Percentiles rank a stretch among this genome's conserved stretches.
phyloP scores from a whole-genome alignment of 2,888 invertebrate genomes.

The Sinotaia quadrata region DNA sequence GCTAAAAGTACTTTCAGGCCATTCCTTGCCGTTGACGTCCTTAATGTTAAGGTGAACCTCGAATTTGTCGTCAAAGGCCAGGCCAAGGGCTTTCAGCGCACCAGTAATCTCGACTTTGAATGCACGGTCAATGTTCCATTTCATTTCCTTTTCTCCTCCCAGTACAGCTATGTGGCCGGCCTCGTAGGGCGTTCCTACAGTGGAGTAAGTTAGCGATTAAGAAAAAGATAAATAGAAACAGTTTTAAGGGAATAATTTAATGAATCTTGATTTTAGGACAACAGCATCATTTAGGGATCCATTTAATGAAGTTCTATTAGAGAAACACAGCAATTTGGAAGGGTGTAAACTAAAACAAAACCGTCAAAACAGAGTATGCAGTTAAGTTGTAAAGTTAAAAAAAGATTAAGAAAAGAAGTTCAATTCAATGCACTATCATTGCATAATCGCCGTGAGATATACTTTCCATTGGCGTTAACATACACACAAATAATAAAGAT shows the following conservation, averaged over 20 bases:
- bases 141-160: constrained; percentile 45
- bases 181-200: background rate
- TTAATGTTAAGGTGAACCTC: constrained; percentile 23
- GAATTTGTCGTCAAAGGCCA: constrained; percentile 32
- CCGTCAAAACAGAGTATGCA: too few relatives aligned
- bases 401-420: too few relatives aligned
- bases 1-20: constrained; percentile 9
- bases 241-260: too few relatives aligned
- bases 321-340: too few relatives aligned
- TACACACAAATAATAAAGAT: background rate
- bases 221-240: too few relatives aligned
- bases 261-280: too few relatives aligned
- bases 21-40: constrained; percentile 27
- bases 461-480: too few relatives aligned
- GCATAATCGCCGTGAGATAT: too few relatives aligned
- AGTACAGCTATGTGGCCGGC: constrained; percentile 36
- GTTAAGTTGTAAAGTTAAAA: too few relatives aligned
- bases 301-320: too few relatives aligned
- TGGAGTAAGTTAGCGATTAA: background rate
- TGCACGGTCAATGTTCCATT: constrained; percentile 41
- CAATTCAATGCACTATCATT: too few relatives aligned
- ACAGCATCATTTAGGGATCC: too few relatives aligned
- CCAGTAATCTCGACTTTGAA: constrained; percentile 41
- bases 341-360: background rate
- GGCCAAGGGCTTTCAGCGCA: constrained; percentile 12